These are phyloP conservation scores for Pediacus dermestoides DNA, from an alignment of 2,888 invertebrate species.

Conservation along the genomic window DNA sequence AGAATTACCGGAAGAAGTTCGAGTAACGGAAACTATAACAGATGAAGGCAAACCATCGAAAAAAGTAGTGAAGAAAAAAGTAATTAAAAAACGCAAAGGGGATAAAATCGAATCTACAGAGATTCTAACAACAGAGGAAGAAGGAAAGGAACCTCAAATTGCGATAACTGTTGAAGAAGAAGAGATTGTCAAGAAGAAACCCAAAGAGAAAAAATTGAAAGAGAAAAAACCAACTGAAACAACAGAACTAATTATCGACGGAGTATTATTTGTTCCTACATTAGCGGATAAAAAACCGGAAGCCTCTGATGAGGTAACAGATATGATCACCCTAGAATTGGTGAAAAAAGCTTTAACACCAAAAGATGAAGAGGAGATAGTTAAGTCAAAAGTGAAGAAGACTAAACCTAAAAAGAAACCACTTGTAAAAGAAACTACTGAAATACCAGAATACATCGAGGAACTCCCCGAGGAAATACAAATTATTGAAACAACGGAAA, in stretches of 20 bases:
- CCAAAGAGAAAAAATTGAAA: slow-evolving; percentile 27
- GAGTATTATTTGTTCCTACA: slow-evolving; percentile 34
- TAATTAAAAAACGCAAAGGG: slow-evolving; percentile 43
- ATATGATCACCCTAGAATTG: slow-evolving; percentile 38
- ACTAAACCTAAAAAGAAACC: slow-evolving; percentile 13
- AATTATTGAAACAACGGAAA: slow-evolving; percentile 39
- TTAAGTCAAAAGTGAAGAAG: slow-evolving; percentile 15
- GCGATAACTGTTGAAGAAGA: slow-evolving; percentile 24
- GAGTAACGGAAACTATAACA: slow-evolving; percentile 42
- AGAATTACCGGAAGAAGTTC: slow-evolving; percentile 39
- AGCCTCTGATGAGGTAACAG: slow-evolving; percentile 36
- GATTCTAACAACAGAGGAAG: slow-evolving; percentile 48
- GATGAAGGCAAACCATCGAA: slow-evolving; percentile 36
- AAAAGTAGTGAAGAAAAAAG: slow-evolving; percentile 41
- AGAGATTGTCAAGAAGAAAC: slow-evolving; percentile 16
- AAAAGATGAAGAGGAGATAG: slow-evolving; percentile 17
- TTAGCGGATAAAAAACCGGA: slow-evolving; percentile 38
- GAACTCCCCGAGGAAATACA: slow-evolving; percentile 47
- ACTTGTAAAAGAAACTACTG: slow-evolving; percentile 4
- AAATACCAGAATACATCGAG: slow-evolving; percentile 26
- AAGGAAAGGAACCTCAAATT: slow-evolving; percentile 33
- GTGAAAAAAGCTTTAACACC: slow-evolving; percentile 30
- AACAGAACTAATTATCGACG: slow-evolving; percentile 31
- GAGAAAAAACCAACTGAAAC: slow-evolving; percentile 27
- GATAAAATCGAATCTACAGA: slow-evolving; percentile 27